These are phyloP conservation scores for Lordiphosa collinella DNA, from an alignment of 1,140 invertebrate species.

Conservation along the genomic window DNA sequence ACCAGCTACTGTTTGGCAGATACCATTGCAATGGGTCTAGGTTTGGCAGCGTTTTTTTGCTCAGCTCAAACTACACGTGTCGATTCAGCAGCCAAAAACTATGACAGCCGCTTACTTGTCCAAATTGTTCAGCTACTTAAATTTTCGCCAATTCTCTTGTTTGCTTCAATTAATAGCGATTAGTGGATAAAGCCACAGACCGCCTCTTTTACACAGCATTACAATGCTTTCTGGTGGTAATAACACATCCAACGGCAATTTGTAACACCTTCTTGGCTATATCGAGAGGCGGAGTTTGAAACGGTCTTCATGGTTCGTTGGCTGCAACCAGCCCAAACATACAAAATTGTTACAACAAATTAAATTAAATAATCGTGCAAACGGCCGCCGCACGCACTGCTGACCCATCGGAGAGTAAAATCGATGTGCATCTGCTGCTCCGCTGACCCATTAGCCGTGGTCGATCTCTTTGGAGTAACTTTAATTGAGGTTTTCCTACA, in stretches of 20 bases:
- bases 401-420: not conserved
- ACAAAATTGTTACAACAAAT: conserved; percentile 68
- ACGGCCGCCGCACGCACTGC: conserved; percentile 33
- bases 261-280: conserved; percentile 44
- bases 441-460: too few species aligned
- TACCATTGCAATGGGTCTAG: too few species aligned
- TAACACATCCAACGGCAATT: conserved; percentile 30
- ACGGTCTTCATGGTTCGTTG: conserved; percentile 61
- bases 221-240: conserved; percentile 35
- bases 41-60: too few species aligned
- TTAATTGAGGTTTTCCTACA: conserved; percentile 45
- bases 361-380: conserved; percentile 69
- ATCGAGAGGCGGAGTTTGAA: conserved; percentile 38
- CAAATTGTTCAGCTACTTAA: too few species aligned
- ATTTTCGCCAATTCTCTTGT: too few species aligned
- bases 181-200: conserved; percentile 4
- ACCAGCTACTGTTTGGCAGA: too few species aligned
- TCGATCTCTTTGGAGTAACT: conserved; percentile 9
- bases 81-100: too few species aligned
- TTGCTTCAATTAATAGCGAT: not conserved
- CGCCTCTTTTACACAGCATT: conserved; percentile 26
- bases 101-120: too few species aligned
- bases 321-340: conserved; percentile 28
- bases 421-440: not conserved
- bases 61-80: too few species aligned